Base-by-base conservation (phyloP, 53 echinoderm and acorn worm genomes). In the Stichopus horrens region DNA sequence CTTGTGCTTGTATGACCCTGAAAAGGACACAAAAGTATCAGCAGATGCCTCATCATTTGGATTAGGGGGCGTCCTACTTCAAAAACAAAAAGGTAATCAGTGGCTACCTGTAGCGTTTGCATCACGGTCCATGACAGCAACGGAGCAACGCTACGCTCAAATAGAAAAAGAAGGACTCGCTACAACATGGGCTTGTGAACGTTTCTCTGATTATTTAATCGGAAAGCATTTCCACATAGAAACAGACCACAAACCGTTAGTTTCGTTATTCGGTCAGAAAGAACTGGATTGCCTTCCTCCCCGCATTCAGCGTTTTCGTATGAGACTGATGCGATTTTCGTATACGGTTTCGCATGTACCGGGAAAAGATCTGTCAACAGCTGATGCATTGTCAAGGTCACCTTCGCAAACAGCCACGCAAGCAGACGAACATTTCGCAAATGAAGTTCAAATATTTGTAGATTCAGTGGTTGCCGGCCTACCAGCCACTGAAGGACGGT, bases 211-310 rank as follows among this genome's bases (percentile, higher is more conserved):
- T 13, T 93, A 90, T 83, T 13, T 94, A 9, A 53, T 92, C 6
- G 96, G 90, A 5, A 71, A 79, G n/a, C 77, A 74, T 14, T 92
- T 94, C 23, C 59, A 10, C 51, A 79, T 92, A 7, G 91, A 94
- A 63, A 94, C 95, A 5, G 93, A 93, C 59, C 93, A 93, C 79
- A 95, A 91, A 74, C 93, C 91, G 5, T 76, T 92, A 5, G 14
- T 86, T 73, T 71, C 86, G 5, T 66, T 93, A 9, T 83, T 95
- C 8, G 63, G 76, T 7, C 57, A 56, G 22, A 95, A 88, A 56
- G 87, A 82, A 14, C 60, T 95, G 7, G 23, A 18, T n/a, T 66
- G 80, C 16, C 73, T 91, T 10, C 93, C 91, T 16, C 53, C 88
- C 8, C 66, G 89, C 37, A 91, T 91, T 68, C 93, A 90, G 22